Base-by-base conservation (phyloP, 2,888 invertebrate genomes). In the Eurytoma adleriae region DNA sequence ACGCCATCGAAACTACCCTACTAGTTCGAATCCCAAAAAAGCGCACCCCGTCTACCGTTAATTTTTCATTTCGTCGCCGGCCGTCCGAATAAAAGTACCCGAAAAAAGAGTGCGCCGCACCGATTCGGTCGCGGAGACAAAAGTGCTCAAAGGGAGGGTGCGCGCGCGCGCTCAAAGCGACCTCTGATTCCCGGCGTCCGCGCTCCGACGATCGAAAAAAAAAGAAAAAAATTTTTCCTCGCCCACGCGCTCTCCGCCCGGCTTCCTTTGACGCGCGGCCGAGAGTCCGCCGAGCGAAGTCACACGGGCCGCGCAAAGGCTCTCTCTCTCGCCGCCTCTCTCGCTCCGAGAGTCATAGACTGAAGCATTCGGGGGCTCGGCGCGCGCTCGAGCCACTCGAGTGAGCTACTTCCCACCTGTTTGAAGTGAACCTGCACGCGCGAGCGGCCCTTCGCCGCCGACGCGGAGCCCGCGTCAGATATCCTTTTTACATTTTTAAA, bases 381-480 rank as follows among this genome's bases (percentile, higher is more conserved):
- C 61, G 40, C 54, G 40, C 27, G 62, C 50, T 79, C 76, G 52
- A 81, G 76, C 74, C 40, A 50, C 74, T 79, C 70, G 75, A 81
- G 75, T 71, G 79, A 73, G 74, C 81, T 67, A 81, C 81, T 81
- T 75, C 13, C 80, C 80, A 80, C 80, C 80, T 76, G 66, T 50
- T 78, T 77, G 4, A 71, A 78, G 71, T 62, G 78, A 71, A 57
- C 57, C 66, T 57, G 14, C 48, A 20, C 74, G n/a, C 59, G 4
- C 12, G 16, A 59, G 10, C 52, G 50, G 52, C 24, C 30, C 16
- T 62, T 13, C 30, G 16, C 24, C 1, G 3, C n/a, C 0, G 20
- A 13, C 68, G 62, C 30, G n/a, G 30, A 2, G 7, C 14, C 30
- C 1, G 62, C 27, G 18, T 40, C 30, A 56, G 61, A 48, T 61